phyloP scores from a whole-genome alignment of 2,113 vertebrate genomes.

The Proterorhinus semilunaris region DNA sequence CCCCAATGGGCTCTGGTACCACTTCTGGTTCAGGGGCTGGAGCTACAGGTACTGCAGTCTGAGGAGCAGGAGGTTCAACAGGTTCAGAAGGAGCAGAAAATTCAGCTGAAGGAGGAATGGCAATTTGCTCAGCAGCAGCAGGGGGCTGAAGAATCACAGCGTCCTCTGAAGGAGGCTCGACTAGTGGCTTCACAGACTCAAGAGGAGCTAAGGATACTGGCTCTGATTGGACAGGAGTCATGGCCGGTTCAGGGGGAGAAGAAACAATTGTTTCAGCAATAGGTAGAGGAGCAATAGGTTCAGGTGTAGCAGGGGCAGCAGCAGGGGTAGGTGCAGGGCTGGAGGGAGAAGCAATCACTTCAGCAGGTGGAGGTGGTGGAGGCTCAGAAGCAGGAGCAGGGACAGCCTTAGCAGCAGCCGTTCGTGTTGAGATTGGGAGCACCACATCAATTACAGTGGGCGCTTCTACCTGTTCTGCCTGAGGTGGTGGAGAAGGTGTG shows the following conservation, averaged over 20 bases:
- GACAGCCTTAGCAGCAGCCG: slow-evolving; percentile 17
- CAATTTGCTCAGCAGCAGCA: slow-evolving; percentile 28
- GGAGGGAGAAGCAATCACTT: slow-evolving; percentile 15
- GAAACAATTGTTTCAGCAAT: slow-evolving; percentile 31
- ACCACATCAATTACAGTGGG: slow-evolving; percentile 51
- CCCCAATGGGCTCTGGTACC: slow-evolving; percentile 20
- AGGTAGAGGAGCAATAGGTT: slow-evolving; percentile 39
- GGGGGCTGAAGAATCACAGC: slow-evolving; percentile 29
- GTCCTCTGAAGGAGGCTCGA: slow-evolving; percentile 29
- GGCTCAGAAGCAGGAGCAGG: slow-evolving; percentile 53
- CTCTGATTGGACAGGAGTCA: slow-evolving; percentile 27
- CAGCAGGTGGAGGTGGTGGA: slow-evolving; percentile 29
- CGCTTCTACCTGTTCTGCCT: slow-evolving; percentile 63
- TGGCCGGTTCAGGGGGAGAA: slow-evolving; percentile 21
- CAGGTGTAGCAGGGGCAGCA: slow-evolving; percentile 19
- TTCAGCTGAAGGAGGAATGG: slow-evolving; percentile 46
- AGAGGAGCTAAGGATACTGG: slow-evolving; percentile 29
- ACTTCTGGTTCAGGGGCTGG: slow-evolving; percentile 42
- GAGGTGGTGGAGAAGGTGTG: slow-evolving; percentile 36
- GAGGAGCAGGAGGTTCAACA: slow-evolving; percentile 60
- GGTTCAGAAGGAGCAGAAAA: slow-evolving; percentile 62
- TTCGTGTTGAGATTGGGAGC: slow-evolving; percentile 36
- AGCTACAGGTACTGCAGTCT: slow-evolving; percentile 46
- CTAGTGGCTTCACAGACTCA: slow-evolving; percentile 34
- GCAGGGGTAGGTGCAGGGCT: slow-evolving; percentile 25